phyloP scores from a whole-genome alignment of 2,888 invertebrate species.

The Cyclophora albipunctata region DNA sequence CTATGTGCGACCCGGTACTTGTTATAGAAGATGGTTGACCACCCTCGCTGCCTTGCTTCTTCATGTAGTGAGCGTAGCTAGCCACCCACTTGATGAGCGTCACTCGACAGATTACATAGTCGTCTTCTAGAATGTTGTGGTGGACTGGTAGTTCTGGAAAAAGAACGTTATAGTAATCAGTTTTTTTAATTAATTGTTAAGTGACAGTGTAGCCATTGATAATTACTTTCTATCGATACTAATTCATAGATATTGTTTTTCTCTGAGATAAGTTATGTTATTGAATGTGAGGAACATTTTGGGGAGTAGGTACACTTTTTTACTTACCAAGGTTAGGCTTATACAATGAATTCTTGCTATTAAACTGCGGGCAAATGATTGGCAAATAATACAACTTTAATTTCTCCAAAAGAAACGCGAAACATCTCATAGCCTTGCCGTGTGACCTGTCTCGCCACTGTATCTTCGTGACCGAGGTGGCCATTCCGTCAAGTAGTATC shows the following conservation, averaged over 20 bases:
- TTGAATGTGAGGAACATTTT: too few relatives aligned
- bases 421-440: slow-evolving; percentile 86
- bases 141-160: slow-evolving; percentile 82
- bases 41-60: slow-evolving; percentile 72
- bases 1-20: slow-evolving; percentile 56
- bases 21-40: slow-evolving; percentile 68
- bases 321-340: slow-evolving; percentile 83
- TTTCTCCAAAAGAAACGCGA: slow-evolving; percentile 92
- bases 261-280: too few relatives aligned
- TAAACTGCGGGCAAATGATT: slow-evolving; percentile 92
- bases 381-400: slow-evolving; percentile 94
- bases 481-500: slow-evolving; percentile 91
- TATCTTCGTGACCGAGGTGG: slow-evolving; percentile 90
- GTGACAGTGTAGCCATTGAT: neutral
- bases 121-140: slow-evolving; percentile 81
- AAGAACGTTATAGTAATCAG: neutral
- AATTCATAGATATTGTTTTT: too few relatives aligned
- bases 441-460: slow-evolving; percentile 92
- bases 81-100: slow-evolving; percentile 93
- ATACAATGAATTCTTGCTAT: slow-evolving; percentile 85
- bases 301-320: too few relatives aligned
- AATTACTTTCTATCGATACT: too few relatives aligned
- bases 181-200: neutral
- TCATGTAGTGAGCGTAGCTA: slow-evolving; percentile 86
- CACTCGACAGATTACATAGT: slow-evolving; percentile 84